Percentiles rank a stretch among this genome's conserved stretches.
These are phyloP conservation scores for Poeciliopsis occidentalis DNA, from an alignment of 2,113 vertebrate genomes.

Conservation along the genomic window DNA sequence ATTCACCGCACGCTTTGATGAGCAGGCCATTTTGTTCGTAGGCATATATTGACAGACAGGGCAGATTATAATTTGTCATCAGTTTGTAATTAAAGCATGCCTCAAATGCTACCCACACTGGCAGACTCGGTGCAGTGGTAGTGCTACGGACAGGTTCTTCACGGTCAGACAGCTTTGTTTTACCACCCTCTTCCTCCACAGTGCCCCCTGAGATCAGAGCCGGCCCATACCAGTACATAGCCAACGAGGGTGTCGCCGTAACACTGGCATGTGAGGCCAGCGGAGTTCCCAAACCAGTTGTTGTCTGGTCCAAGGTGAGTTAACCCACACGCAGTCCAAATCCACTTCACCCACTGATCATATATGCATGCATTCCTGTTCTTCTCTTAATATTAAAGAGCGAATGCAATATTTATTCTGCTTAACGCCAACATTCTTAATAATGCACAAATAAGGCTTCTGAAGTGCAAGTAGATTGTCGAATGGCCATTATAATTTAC, in stretches of 20 bases:
- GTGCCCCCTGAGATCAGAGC: constrained; percentile 88
- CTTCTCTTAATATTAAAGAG: background rate
- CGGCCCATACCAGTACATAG: constrained; percentile 80
- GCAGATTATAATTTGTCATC: constrained; percentile 67
- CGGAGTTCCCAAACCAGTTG: constrained; percentile 82
- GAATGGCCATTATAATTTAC: background rate
- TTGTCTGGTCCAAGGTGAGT: constrained; percentile 90
- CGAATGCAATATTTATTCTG: no score
- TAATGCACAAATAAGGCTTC: background rate
- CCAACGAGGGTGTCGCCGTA: constrained; percentile 82
- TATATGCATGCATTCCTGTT: background rate
- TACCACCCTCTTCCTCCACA: constrained; percentile 74
- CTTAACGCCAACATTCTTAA: background rate
- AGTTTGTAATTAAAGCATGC: constrained; percentile 73
- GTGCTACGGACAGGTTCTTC: constrained; percentile 36
- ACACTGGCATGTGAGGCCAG: constrained; percentile 82
- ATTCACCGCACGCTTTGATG: constrained; percentile 60
- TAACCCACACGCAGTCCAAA: constrained; percentile 17
- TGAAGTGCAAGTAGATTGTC: background rate
- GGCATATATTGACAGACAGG: constrained; percentile 61
- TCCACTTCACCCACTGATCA: constrained; percentile 30
- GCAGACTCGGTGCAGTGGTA: constrained; percentile 38
- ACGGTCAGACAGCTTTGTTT: constrained; percentile 66
- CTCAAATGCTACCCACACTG: constrained; percentile 30
- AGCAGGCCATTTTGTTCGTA: constrained; percentile 45